phyloP scores from a whole-genome alignment of 2,113 vertebrate species.

The Ginglymostoma cirratum region DNA sequence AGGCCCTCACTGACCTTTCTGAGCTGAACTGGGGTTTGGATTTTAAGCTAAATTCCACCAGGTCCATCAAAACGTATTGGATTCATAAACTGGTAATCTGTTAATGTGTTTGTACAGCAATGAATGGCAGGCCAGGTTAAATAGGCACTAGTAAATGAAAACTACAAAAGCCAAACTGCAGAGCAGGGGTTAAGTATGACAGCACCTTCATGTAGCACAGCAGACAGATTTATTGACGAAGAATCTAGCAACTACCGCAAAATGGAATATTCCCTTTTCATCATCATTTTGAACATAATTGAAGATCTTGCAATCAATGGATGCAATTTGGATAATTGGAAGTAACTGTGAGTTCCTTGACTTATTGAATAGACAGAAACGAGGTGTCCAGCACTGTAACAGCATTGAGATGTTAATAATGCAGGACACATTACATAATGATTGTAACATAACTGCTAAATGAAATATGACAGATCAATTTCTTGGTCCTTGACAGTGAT shows the following conservation, averaged over 20 bases:
- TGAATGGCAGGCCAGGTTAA: neutral
- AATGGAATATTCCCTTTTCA: conserved; percentile 12
- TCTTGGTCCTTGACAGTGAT: conserved; percentile 1
- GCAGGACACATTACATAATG: conserved; percentile 6
- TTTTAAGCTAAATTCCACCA: neutral
- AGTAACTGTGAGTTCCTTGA: neutral
- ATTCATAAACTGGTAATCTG: neutral
- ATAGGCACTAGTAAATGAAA: neutral
- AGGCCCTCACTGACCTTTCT: neutral
- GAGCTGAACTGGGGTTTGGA: neutral
- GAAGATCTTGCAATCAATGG: conserved; percentile 30
- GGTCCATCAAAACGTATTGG: neutral
- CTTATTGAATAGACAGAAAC: neutral
- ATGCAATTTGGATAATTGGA: conserved; percentile 11
- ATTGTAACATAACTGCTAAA: conserved; percentile 14
- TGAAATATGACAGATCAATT: conserved; percentile 22
- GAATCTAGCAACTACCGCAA: neutral
- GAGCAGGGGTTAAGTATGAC: neutral
- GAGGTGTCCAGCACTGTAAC: neutral
- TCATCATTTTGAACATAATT: neutral
- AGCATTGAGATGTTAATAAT: neutral
- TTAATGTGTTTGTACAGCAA: neutral
- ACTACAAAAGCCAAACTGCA: neutral
- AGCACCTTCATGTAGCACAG: too few species aligned
- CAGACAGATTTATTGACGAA: neutral